Evolutionary conservation across 2,888 invertebrate species (phyloP).

Genomic region (Agrochola litura): DNA sequence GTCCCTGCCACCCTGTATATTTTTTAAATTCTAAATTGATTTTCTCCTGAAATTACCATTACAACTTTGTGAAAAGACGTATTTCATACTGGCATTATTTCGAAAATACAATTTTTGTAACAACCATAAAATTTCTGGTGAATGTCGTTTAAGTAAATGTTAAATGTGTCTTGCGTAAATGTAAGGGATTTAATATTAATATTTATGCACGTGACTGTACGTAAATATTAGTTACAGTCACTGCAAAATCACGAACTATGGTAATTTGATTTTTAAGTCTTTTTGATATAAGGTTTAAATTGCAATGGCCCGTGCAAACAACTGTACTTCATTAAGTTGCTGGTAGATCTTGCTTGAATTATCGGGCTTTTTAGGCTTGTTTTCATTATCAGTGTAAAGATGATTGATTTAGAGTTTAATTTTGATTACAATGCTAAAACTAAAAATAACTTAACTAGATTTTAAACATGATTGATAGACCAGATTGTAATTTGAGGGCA

Average conservation of each 20-base stretch:
- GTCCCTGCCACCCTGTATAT: too few relatives aligned
- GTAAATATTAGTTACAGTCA: background rate
- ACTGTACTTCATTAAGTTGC: background rate
- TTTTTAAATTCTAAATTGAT: background rate
- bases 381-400: background rate
- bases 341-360: background rate
- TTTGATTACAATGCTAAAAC: background rate
- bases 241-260: background rate
- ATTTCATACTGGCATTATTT: background rate
- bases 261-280: background rate
- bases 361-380: background rate
- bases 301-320: background rate
- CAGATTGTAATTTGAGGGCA: background rate
- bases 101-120: background rate
- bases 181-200: background rate
- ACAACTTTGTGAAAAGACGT: background rate
- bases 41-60: background rate
- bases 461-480: slow-evolving; percentile 23
- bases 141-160: background rate
- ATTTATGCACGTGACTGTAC: background rate
- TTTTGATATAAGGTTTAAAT: background rate
- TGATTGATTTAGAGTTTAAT: slow-evolving; percentile 32
- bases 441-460: background rate
- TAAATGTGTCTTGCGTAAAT: background rate
- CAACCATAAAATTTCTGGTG: background rate